A percentile compares a stretch with the other conserved stretches of the same genome.
Conservation (phyloP, 2,113 vertebrate genomes). For the Bucco capensis region DNA sequence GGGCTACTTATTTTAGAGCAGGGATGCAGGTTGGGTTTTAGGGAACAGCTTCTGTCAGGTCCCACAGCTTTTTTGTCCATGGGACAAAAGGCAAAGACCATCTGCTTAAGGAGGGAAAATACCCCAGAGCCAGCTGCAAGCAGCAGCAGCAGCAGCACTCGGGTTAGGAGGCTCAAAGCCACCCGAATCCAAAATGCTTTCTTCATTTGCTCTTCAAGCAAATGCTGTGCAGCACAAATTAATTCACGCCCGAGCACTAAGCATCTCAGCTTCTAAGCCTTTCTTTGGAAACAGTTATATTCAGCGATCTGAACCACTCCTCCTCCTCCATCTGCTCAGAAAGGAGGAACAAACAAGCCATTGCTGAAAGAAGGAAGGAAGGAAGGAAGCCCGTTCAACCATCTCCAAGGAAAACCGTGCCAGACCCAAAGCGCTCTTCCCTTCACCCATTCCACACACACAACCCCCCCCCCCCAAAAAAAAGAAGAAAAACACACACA, state of each 20-base stretch:
- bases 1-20: neutral
- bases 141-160: neutral
- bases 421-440: conserved; percentile 27
- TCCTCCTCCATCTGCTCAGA: conserved; percentile 71
- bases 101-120: conserved; percentile 24
- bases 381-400: conserved; percentile 61
- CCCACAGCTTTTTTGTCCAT: neutral
- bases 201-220: conserved; percentile 64
- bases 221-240: conserved; percentile 69
- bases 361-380: conserved; percentile 69
- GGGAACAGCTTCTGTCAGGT: neutral
- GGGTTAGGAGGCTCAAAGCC: conserved; percentile 29
- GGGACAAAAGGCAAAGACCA: conserved; percentile 21
- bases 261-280: conserved; percentile 68
- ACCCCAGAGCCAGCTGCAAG: conserved; percentile 23
- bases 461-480: no score
- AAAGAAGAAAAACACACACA: neutral
- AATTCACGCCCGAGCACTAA: conserved; percentile 66
- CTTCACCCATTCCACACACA: neutral
- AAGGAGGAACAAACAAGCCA: conserved; percentile 71
- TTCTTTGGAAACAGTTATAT: conserved; percentile 73
- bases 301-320: conserved; percentile 68
- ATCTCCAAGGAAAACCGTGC: conserved; percentile 62
- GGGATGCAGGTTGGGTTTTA: neutral
- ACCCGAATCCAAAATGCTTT: conserved; percentile 37